These are phyloP conservation scores for Sylvicola fuscatus DNA, from an alignment of 2,888 invertebrate genomes.

Conservation along the genomic window DNA sequence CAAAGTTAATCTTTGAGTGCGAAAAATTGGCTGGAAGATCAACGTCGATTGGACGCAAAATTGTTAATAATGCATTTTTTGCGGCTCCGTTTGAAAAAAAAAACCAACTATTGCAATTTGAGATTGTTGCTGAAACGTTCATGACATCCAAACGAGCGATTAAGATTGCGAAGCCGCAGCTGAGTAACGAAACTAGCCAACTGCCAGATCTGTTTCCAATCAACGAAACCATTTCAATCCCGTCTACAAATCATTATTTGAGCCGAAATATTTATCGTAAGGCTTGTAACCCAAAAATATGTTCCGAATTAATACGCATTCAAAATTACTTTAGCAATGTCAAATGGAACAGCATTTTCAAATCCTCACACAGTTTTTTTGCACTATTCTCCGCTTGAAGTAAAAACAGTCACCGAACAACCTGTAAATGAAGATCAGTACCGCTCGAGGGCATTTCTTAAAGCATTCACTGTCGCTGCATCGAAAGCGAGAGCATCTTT, in stretches of 20 bases:
- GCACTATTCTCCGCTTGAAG: slow-evolving; percentile 40
- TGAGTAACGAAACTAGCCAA: slow-evolving; percentile 28
- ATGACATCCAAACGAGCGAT: slow-evolving; percentile 33
- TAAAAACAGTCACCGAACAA: slow-evolving; percentile 45
- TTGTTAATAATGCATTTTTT: slow-evolving; percentile 36
- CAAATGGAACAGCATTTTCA: slow-evolving; percentile 14
- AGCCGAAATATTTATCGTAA: slow-evolving; percentile 47
- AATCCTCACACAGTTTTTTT: slow-evolving; percentile 63
- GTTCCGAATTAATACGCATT: not conserved
- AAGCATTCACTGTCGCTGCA: slow-evolving; percentile 56
- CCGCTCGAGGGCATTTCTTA: slow-evolving; percentile 44
- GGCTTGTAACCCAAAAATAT: slow-evolving; percentile 18
- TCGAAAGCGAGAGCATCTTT: slow-evolving; percentile 51
- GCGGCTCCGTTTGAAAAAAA: slow-evolving; percentile 37
- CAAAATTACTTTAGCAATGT: slow-evolving; percentile 7
- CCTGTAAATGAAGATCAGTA: slow-evolving; percentile 46
- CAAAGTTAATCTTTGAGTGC: slow-evolving; percentile 43
- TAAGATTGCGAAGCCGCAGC: slow-evolving; percentile 13
- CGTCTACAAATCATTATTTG: slow-evolving; percentile 40
- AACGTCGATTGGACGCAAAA: slow-evolving; percentile 31
- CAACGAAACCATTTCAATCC: slow-evolving; percentile 45
- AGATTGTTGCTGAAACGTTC: slow-evolving; percentile 40
- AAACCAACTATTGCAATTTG: slow-evolving; percentile 39
- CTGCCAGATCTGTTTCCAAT: slow-evolving; percentile 60
- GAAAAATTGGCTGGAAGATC: slow-evolving; percentile 38